Percentiles rank a stretch among this genome's conserved stretches.
phyloP scores from a whole-genome alignment of 2,888 invertebrate species.

The Acronicta leporina region DNA sequence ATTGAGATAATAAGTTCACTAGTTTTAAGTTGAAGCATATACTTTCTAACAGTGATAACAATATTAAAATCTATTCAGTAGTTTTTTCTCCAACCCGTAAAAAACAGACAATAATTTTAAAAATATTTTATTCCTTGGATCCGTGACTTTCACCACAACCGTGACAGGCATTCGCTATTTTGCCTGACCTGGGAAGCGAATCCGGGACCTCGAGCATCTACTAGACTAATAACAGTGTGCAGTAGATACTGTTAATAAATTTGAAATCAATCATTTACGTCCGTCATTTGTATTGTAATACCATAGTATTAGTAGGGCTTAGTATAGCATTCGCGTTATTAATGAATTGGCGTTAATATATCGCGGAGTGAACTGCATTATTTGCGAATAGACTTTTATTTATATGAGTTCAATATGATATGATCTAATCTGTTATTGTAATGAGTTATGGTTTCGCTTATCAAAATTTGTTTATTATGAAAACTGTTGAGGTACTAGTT shows the following conservation, averaged over 20 bases:
- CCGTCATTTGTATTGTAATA: constrained; percentile 26
- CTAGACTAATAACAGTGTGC: neutral
- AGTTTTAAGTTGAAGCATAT: too few relatives aligned
- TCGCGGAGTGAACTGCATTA: constrained; percentile 30
- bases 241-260: neutral
- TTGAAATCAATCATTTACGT: constrained; percentile 20
- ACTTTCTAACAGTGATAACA: too few relatives aligned
- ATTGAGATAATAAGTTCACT: too few relatives aligned
- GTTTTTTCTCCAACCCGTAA: too few relatives aligned
- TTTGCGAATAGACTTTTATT: constrained; percentile 45
- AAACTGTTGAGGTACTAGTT: neutral
- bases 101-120: too few relatives aligned
- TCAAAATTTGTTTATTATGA: constrained; percentile 15
- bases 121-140: too few relatives aligned
- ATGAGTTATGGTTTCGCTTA: constrained; percentile 40
- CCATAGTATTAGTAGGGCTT: constrained; percentile 36
- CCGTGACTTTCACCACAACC: too few relatives aligned
- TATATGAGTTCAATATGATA: constrained; percentile 38
- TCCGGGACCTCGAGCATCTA: too few relatives aligned
- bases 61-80: too few relatives aligned
- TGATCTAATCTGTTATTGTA: constrained; percentile 41
- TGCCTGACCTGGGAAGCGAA: too few relatives aligned
- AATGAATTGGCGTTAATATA: constrained; percentile 46
- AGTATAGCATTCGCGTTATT: constrained; percentile 30
- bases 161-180: too few relatives aligned